These are phyloP conservation scores for Crotalus horridus DNA, from an alignment of 2,113 vertebrate species.

Conservation along the genomic window DNA sequence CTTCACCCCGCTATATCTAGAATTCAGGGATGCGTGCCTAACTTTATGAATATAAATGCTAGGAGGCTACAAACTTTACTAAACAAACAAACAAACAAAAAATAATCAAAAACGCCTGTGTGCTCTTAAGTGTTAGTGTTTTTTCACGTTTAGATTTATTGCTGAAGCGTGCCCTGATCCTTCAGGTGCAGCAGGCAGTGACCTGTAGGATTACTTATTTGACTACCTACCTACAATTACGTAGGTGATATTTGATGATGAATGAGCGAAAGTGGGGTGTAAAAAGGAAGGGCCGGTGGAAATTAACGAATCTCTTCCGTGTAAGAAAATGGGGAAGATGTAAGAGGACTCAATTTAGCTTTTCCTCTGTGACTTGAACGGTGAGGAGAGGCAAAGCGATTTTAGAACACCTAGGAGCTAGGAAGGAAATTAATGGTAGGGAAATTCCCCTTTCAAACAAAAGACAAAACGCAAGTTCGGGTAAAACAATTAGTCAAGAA, in stretches of 20 bases:
- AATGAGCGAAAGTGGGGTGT: slow-evolving; percentile 10
- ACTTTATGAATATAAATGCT: neutral
- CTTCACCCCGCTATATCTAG: neutral
- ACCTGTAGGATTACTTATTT: neutral
- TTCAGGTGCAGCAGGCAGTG: neutral
- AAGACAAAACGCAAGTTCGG: neutral
- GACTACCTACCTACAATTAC: neutral
- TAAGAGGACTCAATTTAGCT: neutral
- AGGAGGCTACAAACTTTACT: neutral
- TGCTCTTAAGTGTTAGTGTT: neutral
- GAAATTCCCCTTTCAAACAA: neutral
- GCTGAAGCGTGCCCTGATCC: neutral
- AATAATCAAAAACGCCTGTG: neutral
- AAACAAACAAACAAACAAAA: neutral
- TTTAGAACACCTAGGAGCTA: neutral
- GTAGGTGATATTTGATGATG: neutral
- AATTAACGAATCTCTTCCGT: slow-evolving; percentile 7
- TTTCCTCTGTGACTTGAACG: neutral
- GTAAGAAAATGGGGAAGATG: neutral
- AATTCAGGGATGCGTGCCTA: neutral
- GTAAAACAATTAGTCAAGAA: neutral
- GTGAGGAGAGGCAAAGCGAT: neutral
- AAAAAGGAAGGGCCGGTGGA: neutral
- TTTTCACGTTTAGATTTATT: neutral
- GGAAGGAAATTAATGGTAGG: neutral